A percentile compares a stretch with the other conserved stretches of the same genome.
These are phyloP conservation scores for Pristionchus arcanus DNA, from an alignment of 2,888 invertebrate genomes.

Conservation along the genomic window DNA sequence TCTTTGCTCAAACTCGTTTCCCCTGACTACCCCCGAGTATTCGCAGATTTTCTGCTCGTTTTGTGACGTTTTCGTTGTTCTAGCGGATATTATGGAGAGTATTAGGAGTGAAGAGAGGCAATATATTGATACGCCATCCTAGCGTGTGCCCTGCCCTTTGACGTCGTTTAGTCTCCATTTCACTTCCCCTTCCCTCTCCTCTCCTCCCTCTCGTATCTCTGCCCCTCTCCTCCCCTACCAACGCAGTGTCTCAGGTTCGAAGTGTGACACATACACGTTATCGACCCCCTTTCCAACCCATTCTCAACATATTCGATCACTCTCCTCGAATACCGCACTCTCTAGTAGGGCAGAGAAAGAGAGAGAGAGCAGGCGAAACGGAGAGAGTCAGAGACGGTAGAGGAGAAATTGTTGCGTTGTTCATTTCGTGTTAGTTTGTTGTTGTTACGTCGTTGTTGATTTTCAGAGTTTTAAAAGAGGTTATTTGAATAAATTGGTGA, in stretches of 20 bases:
- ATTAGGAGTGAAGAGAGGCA: not conserved
- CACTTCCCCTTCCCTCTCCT: not conserved
- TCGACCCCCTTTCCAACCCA: slow-evolving; percentile 5
- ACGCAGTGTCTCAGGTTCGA: slow-evolving; percentile 29
- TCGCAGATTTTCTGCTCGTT: no score
- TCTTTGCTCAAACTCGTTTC: not conserved
- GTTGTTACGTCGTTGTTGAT: slow-evolving; percentile 54
- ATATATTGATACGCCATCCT: not conserved
- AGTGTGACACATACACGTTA: slow-evolving; percentile 47
- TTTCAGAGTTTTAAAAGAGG: not conserved
- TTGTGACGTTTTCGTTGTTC: not conserved
- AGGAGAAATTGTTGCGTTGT: not conserved
- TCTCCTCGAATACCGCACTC: not conserved
- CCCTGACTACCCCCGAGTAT: not conserved
- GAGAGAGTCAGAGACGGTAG: no score
- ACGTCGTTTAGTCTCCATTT: slow-evolving; percentile 17
- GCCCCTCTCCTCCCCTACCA: slow-evolving; percentile 23
- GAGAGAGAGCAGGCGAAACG: not conserved
- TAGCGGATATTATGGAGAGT: not conserved
- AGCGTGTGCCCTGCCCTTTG: slow-evolving; percentile 32
- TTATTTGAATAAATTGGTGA: slow-evolving; percentile 19
- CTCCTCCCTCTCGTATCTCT: slow-evolving; percentile 37
- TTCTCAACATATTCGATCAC: not conserved
- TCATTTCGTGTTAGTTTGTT: slow-evolving; percentile 35
- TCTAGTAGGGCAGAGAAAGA: not conserved